These are phyloP conservation scores for Salvator merianae DNA, from an alignment of 2,113 vertebrate species.

Conservation along the genomic window DNA sequence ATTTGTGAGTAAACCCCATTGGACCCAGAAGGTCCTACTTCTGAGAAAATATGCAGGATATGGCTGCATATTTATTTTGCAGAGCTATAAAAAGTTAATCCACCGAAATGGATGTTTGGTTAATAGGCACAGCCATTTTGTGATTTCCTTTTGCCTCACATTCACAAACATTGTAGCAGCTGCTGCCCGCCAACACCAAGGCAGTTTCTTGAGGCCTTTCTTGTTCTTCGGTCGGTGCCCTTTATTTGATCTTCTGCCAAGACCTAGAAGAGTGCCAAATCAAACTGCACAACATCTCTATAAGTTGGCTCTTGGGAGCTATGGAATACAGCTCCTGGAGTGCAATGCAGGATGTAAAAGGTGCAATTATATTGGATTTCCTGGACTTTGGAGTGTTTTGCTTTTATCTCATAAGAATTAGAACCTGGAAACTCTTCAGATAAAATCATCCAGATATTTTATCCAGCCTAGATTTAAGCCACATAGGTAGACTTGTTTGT, in stretches of 20 bases:
- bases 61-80: conserved; percentile 34
- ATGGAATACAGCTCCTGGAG: conserved; percentile 69
- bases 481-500: not conserved
- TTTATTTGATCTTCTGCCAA: conserved; percentile 76
- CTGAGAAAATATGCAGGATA: not conserved
- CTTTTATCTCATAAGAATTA: conserved; percentile 47
- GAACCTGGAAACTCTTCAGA: conserved; percentile 40
- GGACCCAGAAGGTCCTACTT: not conserved
- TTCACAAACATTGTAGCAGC: conserved; percentile 47
- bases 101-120: conserved; percentile 5
- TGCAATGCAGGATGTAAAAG: conserved; percentile 56
- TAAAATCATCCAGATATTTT: conserved; percentile 9
- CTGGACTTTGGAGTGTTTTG: conserved; percentile 51
- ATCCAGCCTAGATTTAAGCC: conserved; percentile 8
- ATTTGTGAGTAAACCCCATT: not conserved
- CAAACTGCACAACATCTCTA: conserved; percentile 72
- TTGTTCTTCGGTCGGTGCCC: conserved; percentile 71
- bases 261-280: conserved; percentile 72
- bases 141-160: conserved; percentile 49
- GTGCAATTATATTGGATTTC: conserved; percentile 55
- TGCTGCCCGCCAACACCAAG: conserved; percentile 66
- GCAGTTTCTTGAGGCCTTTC: conserved; percentile 74
- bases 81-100: conserved; percentile 38
- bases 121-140: conserved; percentile 39
- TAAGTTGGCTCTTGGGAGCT: conserved; percentile 63